phyloP scores from a whole-genome alignment of 2,113 vertebrate genomes.

The Pachycephala philippinensis region DNA sequence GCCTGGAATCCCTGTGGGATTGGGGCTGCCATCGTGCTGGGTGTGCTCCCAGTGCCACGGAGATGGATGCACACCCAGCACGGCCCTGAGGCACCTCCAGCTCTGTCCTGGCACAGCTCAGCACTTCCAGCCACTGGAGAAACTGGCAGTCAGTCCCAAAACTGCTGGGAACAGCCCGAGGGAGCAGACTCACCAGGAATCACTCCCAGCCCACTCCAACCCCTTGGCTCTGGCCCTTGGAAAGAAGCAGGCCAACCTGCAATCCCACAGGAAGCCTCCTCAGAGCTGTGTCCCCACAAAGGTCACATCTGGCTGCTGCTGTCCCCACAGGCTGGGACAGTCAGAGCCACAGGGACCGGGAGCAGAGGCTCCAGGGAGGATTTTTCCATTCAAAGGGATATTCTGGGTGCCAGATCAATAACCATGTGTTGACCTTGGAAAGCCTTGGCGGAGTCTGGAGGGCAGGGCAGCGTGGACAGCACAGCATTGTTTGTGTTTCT shows the following conservation, averaged over 20 bases:
- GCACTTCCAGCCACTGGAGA: fast-evolving
- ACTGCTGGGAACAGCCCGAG: fast-evolving
- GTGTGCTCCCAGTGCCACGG: neutral
- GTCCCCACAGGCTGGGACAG: neutral
- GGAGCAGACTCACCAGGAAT: fast-evolving
- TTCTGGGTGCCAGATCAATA: constrained; percentile 4
- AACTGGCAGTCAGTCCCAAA: neutral
- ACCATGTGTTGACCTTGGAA: neutral
- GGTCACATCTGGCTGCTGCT: neutral
- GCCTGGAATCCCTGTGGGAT: neutral
- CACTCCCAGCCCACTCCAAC: neutral
- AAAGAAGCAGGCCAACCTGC: neutral
- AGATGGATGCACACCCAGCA: fast-evolving
- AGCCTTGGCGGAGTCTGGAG: neutral
- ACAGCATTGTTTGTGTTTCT: neutral
- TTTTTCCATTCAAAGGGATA: neutral
- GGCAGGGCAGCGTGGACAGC: neutral
- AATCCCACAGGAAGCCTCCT: neutral
- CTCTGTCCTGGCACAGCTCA: neutral
- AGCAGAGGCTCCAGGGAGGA: neutral
- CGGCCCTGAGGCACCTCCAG: fast-evolving
- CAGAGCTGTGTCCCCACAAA: neutral
- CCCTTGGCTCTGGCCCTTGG: neutral
- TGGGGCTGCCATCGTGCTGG: fast-evolving
- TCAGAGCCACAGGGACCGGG: neutral